Evolutionary conservation across 1,140 invertebrate genomes (phyloP).

Genomic region (Colletes latitarsis): DNA sequence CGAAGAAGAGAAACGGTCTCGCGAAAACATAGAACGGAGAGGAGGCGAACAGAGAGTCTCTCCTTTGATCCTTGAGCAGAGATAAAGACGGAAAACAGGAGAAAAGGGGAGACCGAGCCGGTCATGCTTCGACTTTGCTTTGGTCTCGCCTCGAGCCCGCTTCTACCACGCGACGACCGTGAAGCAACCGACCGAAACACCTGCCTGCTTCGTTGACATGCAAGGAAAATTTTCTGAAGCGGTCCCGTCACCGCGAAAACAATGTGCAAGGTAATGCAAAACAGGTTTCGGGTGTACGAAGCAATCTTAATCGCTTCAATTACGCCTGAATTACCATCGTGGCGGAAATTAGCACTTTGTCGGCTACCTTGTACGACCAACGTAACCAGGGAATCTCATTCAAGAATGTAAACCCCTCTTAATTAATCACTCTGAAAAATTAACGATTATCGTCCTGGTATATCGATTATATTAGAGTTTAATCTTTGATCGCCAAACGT

Average conservation of each 20-base stretch:
- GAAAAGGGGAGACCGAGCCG: constrained; percentile 40
- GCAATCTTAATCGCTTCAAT: constrained; percentile 17
- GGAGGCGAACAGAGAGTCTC: constrained; percentile 31
- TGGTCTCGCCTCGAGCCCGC: constrained; percentile 64
- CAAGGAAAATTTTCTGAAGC: constrained; percentile 67
- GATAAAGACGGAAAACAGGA: constrained; percentile 10
- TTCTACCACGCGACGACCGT: constrained; percentile 72
- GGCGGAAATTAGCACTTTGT: constrained; percentile 7
- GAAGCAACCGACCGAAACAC: constrained; percentile 70
- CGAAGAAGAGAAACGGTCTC: constrained; percentile 14
- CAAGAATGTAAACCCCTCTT: background rate
- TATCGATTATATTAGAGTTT: too few species aligned
- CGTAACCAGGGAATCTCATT: background rate
- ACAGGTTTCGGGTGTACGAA: too few species aligned
- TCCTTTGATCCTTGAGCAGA: constrained; percentile 29
- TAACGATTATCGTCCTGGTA: too few species aligned
- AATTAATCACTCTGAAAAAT: too few species aligned
- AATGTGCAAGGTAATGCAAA: constrained; percentile 29
- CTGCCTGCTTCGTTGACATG: constrained; percentile 73
- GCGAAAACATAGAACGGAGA: constrained; percentile 20
- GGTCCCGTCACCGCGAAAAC: constrained; percentile 16
- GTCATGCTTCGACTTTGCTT: constrained; percentile 63
- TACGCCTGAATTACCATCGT: background rate
- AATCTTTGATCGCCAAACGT: too few species aligned
- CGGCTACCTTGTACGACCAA: background rate